Percentiles rank a stretch among this genome's conserved stretches.
Evolutionary conservation across 2,888 invertebrate genomes (phyloP).

Genomic region (Drosophila niveifrons): DNA sequence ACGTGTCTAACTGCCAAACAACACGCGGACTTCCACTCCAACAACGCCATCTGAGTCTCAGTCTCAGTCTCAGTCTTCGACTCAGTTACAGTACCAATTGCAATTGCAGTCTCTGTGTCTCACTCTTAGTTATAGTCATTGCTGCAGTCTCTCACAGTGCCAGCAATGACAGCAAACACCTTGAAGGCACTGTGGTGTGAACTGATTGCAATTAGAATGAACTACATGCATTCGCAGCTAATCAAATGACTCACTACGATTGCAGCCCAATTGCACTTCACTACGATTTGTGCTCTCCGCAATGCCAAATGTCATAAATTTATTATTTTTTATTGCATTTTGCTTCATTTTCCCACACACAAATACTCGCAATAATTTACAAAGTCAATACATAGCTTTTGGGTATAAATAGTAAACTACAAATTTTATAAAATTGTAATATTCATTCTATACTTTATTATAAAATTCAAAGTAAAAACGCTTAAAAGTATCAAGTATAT

Average conservation of each 20-base stretch:
- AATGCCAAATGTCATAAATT: no score
- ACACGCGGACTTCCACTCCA: conserved; percentile 49
- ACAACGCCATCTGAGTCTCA: conserved; percentile 3
- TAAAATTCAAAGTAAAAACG: no score
- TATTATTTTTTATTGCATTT: no score
- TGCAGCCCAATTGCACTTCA: no score
- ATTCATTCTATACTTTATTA: no score
- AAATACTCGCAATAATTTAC: no score
- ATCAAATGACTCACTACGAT: not conserved
- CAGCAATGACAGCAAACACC: conserved; percentile 53
- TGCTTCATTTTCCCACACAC: no score
- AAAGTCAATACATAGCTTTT: no score
- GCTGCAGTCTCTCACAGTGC: conserved; percentile 24
- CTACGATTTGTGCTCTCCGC: no score
- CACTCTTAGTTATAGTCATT: conserved; percentile 2
- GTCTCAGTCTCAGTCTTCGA: conserved; percentile 10
- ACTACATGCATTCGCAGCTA: conserved; percentile 3
- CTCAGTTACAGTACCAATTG: conserved; percentile 3
- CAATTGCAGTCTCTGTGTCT: not conserved
- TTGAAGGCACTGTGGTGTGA: conserved; percentile 51
- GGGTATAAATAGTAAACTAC: no score
- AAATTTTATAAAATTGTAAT: no score
- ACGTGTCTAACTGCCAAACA: conserved; percentile 60
- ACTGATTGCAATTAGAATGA: not conserved
- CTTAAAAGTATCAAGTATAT: no score